Percentiles rank a stretch among this genome's conserved stretches.
Evolutionary conservation across 2,797 vertebrate species (phyloP).

Genomic region (Furcifer pardalis): DNA sequence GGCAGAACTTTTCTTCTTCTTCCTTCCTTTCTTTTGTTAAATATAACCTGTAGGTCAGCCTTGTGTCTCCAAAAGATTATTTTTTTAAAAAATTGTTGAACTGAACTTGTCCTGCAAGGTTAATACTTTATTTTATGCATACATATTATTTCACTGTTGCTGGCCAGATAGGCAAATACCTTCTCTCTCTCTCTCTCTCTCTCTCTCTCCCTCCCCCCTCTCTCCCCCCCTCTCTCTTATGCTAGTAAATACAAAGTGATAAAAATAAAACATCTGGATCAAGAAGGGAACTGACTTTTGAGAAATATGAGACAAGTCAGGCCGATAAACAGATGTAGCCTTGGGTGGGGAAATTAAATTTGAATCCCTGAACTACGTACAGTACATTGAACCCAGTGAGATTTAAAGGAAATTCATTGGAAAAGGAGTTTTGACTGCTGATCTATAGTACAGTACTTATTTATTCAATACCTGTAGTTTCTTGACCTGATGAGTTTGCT

Average conservation of each 20-base stretch:
- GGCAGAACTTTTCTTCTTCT: not conserved
- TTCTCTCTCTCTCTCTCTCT: too few species aligned
- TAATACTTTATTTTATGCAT: conserved; percentile 19
- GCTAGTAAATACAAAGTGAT: not conserved
- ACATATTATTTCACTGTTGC: not conserved
- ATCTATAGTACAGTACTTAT: not conserved
- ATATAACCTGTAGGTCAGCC: not conserved
- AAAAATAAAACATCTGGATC: conserved; percentile 12
- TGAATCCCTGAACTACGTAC: not conserved
- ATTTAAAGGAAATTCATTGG: not conserved
- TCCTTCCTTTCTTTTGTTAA: too few species aligned
- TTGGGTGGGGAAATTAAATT: not conserved
- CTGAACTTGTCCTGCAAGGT: not conserved
- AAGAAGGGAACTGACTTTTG: not conserved
- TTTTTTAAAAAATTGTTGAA: not conserved
- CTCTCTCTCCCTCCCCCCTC: too few species aligned
- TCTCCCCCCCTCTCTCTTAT: too few species aligned
- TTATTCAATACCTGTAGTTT: not conserved
- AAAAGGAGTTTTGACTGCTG: not conserved
- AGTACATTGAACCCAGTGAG: not conserved
- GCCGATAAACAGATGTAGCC: not conserved
- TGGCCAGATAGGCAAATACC: not conserved
- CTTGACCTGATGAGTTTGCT: too few species aligned
- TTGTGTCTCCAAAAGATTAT: not conserved
- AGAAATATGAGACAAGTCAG: too few species aligned